Evolutionary conservation across 2,888 invertebrate species (phyloP).

Genomic region (Tachina grossa): DNA sequence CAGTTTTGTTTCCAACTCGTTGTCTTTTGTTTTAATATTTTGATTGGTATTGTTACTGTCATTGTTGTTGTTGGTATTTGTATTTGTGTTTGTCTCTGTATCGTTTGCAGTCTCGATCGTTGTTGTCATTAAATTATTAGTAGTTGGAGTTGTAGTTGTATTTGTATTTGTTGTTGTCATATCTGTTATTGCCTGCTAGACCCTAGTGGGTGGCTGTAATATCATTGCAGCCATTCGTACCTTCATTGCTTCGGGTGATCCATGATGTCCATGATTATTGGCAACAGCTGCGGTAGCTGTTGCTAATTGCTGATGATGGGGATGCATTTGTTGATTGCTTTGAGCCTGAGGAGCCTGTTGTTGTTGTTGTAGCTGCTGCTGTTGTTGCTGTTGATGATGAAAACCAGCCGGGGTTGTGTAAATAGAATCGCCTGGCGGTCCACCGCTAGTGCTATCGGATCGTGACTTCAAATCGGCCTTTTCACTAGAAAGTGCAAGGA

Average conservation of each 20-base stretch:
- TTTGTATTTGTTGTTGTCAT: conserved; percentile 73
- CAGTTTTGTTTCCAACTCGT: conserved; percentile 1
- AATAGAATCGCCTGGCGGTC: conserved; percentile 89
- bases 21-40: conserved; percentile 65
- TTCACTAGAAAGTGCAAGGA: conserved; percentile 77
- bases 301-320: conserved; percentile 74
- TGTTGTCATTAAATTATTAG: conserved; percentile 72
- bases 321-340: conserved; percentile 75
- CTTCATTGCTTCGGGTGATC: conserved; percentile 91
- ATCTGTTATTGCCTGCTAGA: conserved; percentile 84
- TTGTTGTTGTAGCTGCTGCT: conserved; percentile 77
- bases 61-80: conserved; percentile 58
- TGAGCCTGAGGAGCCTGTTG: conserved; percentile 75
- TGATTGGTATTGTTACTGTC: conserved; percentile 73
- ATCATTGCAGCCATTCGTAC: conserved; percentile 95
- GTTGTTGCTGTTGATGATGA: conserved; percentile 81
- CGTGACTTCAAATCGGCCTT: conserved; percentile 83
- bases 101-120: conserved; percentile 73
- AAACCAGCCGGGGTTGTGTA: conserved; percentile 86
- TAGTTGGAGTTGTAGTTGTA: conserved; percentile 70
- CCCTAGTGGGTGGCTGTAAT: conserved; percentile 94
- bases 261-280: conserved; percentile 79
- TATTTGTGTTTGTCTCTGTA: conserved; percentile 48
- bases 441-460: conserved; percentile 84
- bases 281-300: conserved; percentile 76